phyloP scores from a whole-genome alignment of 2,888 invertebrate species.

The Elegia similella region DNA sequence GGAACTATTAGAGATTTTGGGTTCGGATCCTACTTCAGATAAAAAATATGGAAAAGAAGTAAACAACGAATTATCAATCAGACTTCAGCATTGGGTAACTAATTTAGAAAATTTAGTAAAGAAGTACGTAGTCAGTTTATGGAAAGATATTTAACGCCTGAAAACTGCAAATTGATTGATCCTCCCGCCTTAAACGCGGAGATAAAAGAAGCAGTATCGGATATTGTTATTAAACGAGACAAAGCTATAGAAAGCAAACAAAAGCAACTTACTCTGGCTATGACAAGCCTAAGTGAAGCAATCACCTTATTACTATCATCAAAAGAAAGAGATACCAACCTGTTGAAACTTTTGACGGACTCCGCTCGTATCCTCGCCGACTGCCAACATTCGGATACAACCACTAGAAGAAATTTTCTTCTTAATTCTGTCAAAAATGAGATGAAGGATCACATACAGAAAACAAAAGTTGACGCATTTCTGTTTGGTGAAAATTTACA shows the following conservation, averaged over 20 bases:
- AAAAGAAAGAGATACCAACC: slow-evolving; percentile 10
- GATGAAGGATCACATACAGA: slow-evolving; percentile 26
- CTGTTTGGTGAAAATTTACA: slow-evolving; percentile 25
- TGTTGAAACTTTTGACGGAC: slow-evolving; percentile 25
- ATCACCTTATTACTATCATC: slow-evolving; percentile 19
- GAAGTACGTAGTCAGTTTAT: slow-evolving; percentile 26
- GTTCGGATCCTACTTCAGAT: slow-evolving; percentile 22
- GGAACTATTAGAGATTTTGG: slow-evolving; percentile 17
- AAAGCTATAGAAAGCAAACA: slow-evolving; percentile 31
- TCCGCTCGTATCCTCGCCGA: slow-evolving; percentile 22
- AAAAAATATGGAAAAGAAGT: slow-evolving; percentile 26
- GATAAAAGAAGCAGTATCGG: slow-evolving; percentile 23
- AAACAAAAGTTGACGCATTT: slow-evolving; percentile 24
- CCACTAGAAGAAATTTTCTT: slow-evolving; percentile 23
- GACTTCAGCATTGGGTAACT: slow-evolving; percentile 26
- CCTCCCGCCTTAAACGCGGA: slow-evolving; percentile 21
- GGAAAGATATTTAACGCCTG: slow-evolving; percentile 26
- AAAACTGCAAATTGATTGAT: slow-evolving; percentile 27
- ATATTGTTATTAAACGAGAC: slow-evolving; percentile 26
- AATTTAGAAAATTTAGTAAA: slow-evolving; percentile 25
- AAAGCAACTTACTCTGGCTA: slow-evolving; percentile 26
- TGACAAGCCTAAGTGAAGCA: slow-evolving; percentile 24
- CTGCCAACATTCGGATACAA: slow-evolving; percentile 23
- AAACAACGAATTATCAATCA: slow-evolving; percentile 25
- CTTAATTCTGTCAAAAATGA: slow-evolving; percentile 26